Evolutionary conservation across 2,113 vertebrate species (phyloP), one percentile per base, ranked within the genome.

Genomic region (Vulpes vulpes): DNA sequence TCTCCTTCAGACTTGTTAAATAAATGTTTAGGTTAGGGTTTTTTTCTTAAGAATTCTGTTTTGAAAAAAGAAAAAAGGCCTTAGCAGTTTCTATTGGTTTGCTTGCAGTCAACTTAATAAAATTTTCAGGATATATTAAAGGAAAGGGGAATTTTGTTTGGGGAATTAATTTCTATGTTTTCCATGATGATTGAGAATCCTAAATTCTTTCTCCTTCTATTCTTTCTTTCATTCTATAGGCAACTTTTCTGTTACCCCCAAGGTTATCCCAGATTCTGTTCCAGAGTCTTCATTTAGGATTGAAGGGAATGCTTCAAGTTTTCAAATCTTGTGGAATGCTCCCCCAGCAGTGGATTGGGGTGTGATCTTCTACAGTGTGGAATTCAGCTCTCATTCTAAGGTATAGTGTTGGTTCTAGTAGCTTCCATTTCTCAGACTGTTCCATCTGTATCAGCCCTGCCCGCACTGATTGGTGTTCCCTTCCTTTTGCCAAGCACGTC

Each of bases 261-360:
- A 97, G 76, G 99, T 99, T 71, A 98, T 99, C 74, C 99, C 99
- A 1, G 97, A 98, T 97, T 79, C 98, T 79, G 91, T 99, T 74
- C 97, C 94, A 78, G 96, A 97, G 82, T 98, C 98, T 89, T 99
- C 99, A 32, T 98, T 99, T 96, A 96, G 62, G 80, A 98, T 98
- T 30, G 89, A 97, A 97, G 98, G 98, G 93, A 98, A 99, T 97
- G 97, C 96, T 95, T 98, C 98, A 17, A 86, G 78, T 93, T 99
- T 99, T 83, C 93, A 85, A 35, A 88, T 99, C 30, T 78, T 96
- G 71, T 99, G 99, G 99, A 97, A 97, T 49, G 95, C 97, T 5
- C 96, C 98, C 35, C 97, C 98, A 84, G 88, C 86, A 2, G 98
- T 98, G 93, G 98, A 99, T 32, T 99, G 98, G 98, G 99, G 99